Conservation (phyloP, 2,797 vertebrate genomes). For the Acipenser transmontanus region DNA sequence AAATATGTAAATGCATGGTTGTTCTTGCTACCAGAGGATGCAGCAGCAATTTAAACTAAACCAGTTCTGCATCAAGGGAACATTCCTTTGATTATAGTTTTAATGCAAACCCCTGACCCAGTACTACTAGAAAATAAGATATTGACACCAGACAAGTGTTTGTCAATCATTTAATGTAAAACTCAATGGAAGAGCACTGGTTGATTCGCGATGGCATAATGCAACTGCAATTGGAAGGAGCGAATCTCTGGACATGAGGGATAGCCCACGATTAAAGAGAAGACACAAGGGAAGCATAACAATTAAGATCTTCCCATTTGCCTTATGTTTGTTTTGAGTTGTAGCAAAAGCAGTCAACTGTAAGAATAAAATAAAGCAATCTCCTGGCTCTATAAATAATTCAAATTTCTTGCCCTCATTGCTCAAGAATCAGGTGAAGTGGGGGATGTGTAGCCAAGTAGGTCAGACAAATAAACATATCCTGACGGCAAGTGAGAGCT, state of each 20-base stretch:
- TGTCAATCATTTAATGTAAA: constrained; percentile 6
- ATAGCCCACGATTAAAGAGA: constrained; percentile 11
- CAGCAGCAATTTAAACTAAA: neutral
- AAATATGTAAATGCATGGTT: no score
- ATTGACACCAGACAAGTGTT: neutral
- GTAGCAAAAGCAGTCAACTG: constrained; percentile 38
- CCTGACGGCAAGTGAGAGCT: constrained; percentile 30
- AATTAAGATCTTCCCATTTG: constrained; percentile 19
- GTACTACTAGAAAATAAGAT: neutral
- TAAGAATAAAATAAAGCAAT: constrained; percentile 38
- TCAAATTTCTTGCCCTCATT: constrained; percentile 49
- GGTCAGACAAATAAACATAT: constrained; percentile 54
- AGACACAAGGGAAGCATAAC: constrained; percentile 11
- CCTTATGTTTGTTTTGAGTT: constrained; percentile 46
- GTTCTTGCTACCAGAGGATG: no score
- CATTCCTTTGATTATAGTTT: neutral
- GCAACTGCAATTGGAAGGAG: neutral
- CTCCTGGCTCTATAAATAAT: constrained; percentile 53
- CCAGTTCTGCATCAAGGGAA: neutral
- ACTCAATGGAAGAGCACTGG: constrained; percentile 5
- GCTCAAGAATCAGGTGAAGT: constrained; percentile 45
- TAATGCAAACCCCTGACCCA: neutral
- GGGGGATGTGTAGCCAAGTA: constrained; percentile 43
- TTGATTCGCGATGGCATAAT: constrained; percentile 3
- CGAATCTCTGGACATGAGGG: neutral